Percentiles rank a stretch among this genome's conserved stretches.
phyloP scores from a whole-genome alignment of 2,888 invertebrate species.

The Xylocampa areola region DNA sequence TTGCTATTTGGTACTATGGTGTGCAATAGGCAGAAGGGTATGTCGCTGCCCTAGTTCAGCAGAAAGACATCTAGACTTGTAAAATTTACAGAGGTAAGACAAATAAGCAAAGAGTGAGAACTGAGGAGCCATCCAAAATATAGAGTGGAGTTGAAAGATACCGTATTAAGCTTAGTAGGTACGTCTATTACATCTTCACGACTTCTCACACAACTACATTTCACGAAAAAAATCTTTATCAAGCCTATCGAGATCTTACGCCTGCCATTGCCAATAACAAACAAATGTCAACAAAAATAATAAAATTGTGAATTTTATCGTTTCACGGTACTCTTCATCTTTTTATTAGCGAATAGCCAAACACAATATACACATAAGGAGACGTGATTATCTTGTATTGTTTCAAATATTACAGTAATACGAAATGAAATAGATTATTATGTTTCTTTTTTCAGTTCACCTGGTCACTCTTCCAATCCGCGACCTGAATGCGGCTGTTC shows the following conservation, averaged over 20 bases:
- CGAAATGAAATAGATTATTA: background rate
- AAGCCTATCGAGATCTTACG: background rate
- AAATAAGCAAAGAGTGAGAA: too few relatives aligned
- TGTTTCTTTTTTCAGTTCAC: slow-evolving; percentile 47
- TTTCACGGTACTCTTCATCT: background rate
- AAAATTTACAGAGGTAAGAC: too few relatives aligned
- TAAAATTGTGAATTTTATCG: background rate
- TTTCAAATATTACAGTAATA: background rate
- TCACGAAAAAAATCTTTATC: too few relatives aligned
- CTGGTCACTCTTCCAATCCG: slow-evolving; percentile 12
- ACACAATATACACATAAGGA: background rate
- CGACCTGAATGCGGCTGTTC: slow-evolving; percentile 39
- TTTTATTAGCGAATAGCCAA: background rate
- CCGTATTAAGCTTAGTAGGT: too few relatives aligned
- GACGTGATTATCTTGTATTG: background rate
- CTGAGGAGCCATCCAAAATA: too few relatives aligned
- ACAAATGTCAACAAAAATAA: background rate
- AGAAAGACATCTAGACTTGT: too few relatives aligned
- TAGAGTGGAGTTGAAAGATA: too few relatives aligned
- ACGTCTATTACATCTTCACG: too few relatives aligned
- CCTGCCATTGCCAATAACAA: background rate
- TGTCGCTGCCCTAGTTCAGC: too few relatives aligned
- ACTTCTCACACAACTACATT: too few relatives aligned
- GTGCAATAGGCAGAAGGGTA: too few relatives aligned
- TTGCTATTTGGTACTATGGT: too few relatives aligned